Base-by-base conservation (phyloP, 1,140 invertebrate species). In the Kradibia gibbosae region DNA sequence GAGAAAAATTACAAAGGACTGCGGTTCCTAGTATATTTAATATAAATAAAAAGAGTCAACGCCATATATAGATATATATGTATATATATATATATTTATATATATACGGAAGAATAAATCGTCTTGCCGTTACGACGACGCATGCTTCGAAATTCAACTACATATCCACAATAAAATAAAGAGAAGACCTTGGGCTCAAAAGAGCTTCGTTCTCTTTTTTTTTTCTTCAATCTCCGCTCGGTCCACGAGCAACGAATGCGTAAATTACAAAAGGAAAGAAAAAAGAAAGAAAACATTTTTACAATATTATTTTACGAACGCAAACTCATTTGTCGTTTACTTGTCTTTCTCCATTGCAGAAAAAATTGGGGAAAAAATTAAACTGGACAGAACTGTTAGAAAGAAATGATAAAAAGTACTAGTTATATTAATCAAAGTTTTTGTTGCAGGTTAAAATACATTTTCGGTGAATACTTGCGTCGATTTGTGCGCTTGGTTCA, bases 201-300 rank as follows among this genome's bases (percentile, higher is more conserved):
- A 80, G n/a, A n/a, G 45, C 65, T 73, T 22, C 34, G 28, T 57
- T 81, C n/a, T 50, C 31, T 25, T 34, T 57, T 74, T n/a, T 20
- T 20, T 42, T 22, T 15, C n/a, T 28, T 80, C n/a, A 17, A 72
- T 62, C 22, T 83, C 77, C 82, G 67, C 83, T 85, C 83, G 80
- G 57, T 85, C 82, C 48, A 84, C 85, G 80, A 84, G 83, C 83
- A 82, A 81, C 36, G 1, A 82, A 72, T 76, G 22, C n/a, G 25
- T 36, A 73, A 79, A 65, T 77, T 65, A 70, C 20, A 34, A 39
- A 75, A 55, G 50, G 55, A 62, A 55, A 60, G 36, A 48, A 74
- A 50, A 67, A 53, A 62, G 2, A 60, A 53, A 70, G 65, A 72
- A 42, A 60, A 79, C 45, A 39, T 50, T 77, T 80, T 50, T 72